Percentiles rank a stretch among this genome's conserved stretches.
Evolutionary conservation across 2,888 invertebrate species (phyloP).

Genomic region (Megastigmus dorsalis): DNA sequence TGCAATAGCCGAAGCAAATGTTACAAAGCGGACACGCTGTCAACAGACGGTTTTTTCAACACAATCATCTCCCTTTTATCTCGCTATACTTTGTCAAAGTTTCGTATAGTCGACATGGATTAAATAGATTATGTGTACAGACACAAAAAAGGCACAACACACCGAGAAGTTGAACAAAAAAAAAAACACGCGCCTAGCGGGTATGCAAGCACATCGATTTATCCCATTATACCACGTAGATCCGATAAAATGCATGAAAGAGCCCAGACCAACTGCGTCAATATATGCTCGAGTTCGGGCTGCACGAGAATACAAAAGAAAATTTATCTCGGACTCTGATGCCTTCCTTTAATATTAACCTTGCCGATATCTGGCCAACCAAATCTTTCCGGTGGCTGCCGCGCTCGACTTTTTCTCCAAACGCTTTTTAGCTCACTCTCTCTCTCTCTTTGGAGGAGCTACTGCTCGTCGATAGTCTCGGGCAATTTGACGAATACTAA

Average conservation of each 20-base stretch:
- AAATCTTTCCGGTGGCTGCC: background rate
- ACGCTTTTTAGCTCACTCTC: background rate
- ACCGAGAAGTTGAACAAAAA: background rate
- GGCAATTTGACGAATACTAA: slow-evolving; percentile 11
- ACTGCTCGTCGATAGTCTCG: background rate
- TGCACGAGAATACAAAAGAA: background rate
- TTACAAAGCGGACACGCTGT: too few relatives aligned
- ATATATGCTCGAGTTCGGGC: background rate
- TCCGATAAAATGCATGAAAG: background rate
- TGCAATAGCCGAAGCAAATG: too few relatives aligned
- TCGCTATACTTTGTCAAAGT: too few relatives aligned
- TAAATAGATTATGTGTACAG: background rate
- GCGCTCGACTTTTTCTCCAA: background rate
- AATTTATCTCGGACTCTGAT: background rate
- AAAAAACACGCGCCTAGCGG: background rate
- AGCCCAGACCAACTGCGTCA: background rate
- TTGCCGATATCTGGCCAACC: background rate
- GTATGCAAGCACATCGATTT: background rate
- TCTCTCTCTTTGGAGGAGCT: too few relatives aligned
- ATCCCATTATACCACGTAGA: background rate
- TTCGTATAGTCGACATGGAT: background rate
- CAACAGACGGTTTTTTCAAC: too few relatives aligned
- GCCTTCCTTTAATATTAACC: background rate
- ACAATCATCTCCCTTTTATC: too few relatives aligned
- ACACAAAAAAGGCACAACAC: too few relatives aligned